phyloP scores from a whole-genome alignment of 2,888 invertebrate species.

The Archips xylosteana region DNA sequence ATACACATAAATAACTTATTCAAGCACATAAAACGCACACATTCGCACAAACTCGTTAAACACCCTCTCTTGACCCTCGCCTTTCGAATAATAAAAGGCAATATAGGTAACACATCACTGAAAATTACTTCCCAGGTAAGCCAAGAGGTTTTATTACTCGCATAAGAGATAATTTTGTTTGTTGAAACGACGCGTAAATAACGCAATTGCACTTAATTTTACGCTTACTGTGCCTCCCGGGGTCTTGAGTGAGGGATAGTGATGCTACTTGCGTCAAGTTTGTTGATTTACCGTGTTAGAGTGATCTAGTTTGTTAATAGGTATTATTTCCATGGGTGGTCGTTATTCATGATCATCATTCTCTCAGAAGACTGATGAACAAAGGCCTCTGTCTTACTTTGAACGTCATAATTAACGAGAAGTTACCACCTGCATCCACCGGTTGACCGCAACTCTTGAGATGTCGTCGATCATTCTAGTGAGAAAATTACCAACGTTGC shows the following conservation, averaged over 20 bases:
- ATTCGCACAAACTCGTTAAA: constrained; percentile 1
- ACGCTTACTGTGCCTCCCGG: constrained; percentile 16
- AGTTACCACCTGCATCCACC: too few relatives aligned
- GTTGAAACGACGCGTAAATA: constrained; percentile 37
- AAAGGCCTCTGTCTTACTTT: too few relatives aligned
- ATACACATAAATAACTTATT: not conserved
- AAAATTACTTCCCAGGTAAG: constrained; percentile 14
- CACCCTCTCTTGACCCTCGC: constrained; percentile 35
- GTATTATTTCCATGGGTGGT: not conserved
- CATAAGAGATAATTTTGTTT: constrained; percentile 27
- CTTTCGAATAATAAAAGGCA: constrained; percentile 27
- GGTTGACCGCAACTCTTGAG: too few relatives aligned
- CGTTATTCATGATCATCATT: not conserved
- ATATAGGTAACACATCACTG: constrained; percentile 7
- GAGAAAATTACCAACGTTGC: too few relatives aligned
- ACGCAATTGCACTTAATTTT: constrained; percentile 43
- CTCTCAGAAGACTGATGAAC: too few relatives aligned
- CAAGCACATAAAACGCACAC: not conserved
- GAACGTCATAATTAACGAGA: too few relatives aligned
- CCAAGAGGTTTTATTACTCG: constrained; percentile 13
- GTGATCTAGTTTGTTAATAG: not conserved
- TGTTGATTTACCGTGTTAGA: constrained; percentile 25
- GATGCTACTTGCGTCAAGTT: constrained; percentile 13
- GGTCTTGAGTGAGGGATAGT: not conserved
- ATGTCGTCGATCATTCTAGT: too few relatives aligned